Base-by-base conservation (phyloP, 92 coral and sea anemone species). In the Umimayanthus chanpuru region DNA sequence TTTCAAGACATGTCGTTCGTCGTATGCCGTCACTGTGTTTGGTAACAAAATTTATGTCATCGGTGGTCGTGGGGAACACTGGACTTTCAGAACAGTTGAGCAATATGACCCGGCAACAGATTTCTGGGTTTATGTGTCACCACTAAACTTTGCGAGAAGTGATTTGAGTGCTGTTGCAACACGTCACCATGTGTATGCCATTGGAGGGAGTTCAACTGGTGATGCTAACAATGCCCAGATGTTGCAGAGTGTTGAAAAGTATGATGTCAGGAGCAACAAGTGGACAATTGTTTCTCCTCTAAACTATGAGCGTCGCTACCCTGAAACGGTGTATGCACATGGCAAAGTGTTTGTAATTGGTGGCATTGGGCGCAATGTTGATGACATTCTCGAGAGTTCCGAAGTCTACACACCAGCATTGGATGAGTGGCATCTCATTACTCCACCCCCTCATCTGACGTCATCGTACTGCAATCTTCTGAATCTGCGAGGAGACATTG, bases 41-140 rank as follows among this genome's bases (percentile, higher is more conserved):
- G 81, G 86, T 39, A 82, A 88, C 14, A 90, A 85, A 73, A 89
- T 95, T 85, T 95, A 93, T 79, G 93, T 93, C 47, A 80, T 93
- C 83, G 98, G 98, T 55, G 98, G 98, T 3, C 87, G 87, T 28
- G 87, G 87, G 56, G 87, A 83, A 71, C 87, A 83, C 77, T 93
- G 94, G 94, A 79, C 96, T 25, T 74, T 39, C 36, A 82, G 91
- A 53, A 90, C 90, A n/a, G 98, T 95, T 58, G 98, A 95, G 88
- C 90, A 94, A 65, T 95, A 95, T 80, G 90, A 92, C 90, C 88
- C 93, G 6, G 79, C 72, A 47, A 15, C 92, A 14, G 88, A 89
- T 75, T 80, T 79, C 26, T 95, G 98, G 98, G 76, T 70, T 16
- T 78, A 53, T 65, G 90, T 92, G 68, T 90, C 96, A 53, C 86